Conservation (phyloP, 2,888 invertebrate species). For the Nyleta sp. region DNA sequence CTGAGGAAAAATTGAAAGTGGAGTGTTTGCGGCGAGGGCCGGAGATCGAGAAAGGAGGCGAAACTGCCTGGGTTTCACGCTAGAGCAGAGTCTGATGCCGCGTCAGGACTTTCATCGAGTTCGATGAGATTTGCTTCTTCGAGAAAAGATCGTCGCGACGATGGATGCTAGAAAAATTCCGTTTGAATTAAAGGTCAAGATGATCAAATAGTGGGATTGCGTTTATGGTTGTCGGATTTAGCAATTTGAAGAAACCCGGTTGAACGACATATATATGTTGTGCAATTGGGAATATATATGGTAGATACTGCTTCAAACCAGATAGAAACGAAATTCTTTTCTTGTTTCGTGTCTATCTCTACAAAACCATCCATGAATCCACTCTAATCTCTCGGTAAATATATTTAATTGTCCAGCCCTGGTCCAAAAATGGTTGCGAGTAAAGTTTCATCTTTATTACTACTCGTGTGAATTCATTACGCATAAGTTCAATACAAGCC, state of each 20-base stretch:
- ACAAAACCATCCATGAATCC: not conserved
- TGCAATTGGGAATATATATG: no score
- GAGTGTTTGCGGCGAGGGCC: slow-evolving; percentile 60
- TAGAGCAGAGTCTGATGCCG: slow-evolving; percentile 73
- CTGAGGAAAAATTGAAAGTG: slow-evolving; percentile 68
- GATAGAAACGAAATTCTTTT: no score
- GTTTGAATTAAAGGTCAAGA: slow-evolving; percentile 44
- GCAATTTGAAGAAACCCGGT: not conserved
- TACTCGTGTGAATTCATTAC: slow-evolving; percentile 69
- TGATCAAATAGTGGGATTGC: slow-evolving; percentile 5
- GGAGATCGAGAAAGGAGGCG: slow-evolving; percentile 50
- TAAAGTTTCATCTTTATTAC: slow-evolving; percentile 44
- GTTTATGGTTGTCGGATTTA: slow-evolving; percentile 14
- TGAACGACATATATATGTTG: no score
- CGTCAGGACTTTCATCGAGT: slow-evolving; percentile 77
- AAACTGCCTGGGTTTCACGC: slow-evolving; percentile 73
- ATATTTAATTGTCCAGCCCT: slow-evolving; percentile 28
- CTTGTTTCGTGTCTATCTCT: not conserved
- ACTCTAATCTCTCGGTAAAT: slow-evolving; percentile 11
- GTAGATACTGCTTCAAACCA: no score
- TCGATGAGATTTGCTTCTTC: slow-evolving; percentile 70
- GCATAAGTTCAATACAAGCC: slow-evolving; percentile 73
- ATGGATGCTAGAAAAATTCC: slow-evolving; percentile 52
- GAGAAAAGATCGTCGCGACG: slow-evolving; percentile 60
- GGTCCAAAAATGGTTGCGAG: slow-evolving; percentile 13